A percentile compares a stretch with the other conserved stretches of the same genome.
phyloP scores from a whole-genome alignment of 2,113 vertebrate species.

The Sciurus niger region DNA sequence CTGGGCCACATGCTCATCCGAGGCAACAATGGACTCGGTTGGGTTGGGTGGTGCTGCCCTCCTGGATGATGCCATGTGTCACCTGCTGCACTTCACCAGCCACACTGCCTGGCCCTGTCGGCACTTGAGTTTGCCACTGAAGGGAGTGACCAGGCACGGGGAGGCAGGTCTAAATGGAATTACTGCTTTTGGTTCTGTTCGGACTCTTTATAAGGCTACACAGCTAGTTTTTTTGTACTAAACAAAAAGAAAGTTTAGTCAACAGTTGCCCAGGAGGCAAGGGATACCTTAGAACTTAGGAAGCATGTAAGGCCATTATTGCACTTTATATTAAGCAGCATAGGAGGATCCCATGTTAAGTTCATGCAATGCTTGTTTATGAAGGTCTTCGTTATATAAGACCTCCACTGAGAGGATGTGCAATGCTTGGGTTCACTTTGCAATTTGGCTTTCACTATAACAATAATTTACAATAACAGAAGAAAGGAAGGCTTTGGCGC shows the following conservation, averaged over 20 bases:
- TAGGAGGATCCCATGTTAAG: neutral
- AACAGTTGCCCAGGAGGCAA: slow-evolving; percentile 22
- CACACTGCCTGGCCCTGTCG: neutral
- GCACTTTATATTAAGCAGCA: slow-evolving; percentile 1
- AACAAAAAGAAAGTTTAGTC: slow-evolving; percentile 19
- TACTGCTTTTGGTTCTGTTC: neutral
- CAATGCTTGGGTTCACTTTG: neutral
- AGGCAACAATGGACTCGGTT: neutral
- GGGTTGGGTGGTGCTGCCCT: neutral
- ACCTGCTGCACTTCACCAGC: neutral
- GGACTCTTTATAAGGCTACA: neutral
- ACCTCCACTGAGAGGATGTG: slow-evolving; percentile 18
- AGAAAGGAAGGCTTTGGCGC: slow-evolving; percentile 71
- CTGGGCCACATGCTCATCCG: neutral
- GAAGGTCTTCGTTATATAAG: slow-evolving; percentile 5
- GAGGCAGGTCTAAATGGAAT: neutral
- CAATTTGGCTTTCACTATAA: slow-evolving; percentile 45
- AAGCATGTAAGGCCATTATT: neutral
- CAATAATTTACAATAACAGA: slow-evolving; percentile 58
- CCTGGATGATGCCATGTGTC: neutral
- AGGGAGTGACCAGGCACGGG: neutral
- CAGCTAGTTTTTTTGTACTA: slow-evolving; percentile 50
- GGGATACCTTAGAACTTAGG: neutral
- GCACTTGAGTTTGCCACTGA: neutral
- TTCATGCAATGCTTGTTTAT: neutral